Percentiles rank a stretch among this genome's conserved stretches.
Conservation (phyloP, 1,140 invertebrate species). For the Dinothrombium tinctorium region DNA sequence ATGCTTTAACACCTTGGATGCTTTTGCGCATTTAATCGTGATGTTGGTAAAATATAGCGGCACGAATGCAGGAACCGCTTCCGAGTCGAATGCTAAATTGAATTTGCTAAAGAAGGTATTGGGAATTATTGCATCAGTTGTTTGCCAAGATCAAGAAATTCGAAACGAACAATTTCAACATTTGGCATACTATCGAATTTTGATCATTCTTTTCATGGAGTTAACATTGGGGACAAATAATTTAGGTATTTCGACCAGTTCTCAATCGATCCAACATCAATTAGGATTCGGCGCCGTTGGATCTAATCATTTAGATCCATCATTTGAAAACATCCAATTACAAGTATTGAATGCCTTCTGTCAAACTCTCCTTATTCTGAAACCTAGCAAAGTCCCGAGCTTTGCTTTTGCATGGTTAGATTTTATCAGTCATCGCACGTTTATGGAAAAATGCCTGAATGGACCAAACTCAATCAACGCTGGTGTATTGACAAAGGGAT, state of each 20-base stretch:
- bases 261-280: background rate
- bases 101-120: constrained; percentile 86
- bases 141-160: constrained; percentile 80
- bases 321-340: constrained; percentile 72
- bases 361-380: constrained; percentile 68
- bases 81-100: constrained; percentile 75
- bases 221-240: constrained; percentile 32
- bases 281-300: constrained; percentile 1
- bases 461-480: background rate
- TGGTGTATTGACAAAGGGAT: constrained; percentile 18
- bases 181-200: constrained; percentile 85
- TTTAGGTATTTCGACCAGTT: constrained; percentile 6
- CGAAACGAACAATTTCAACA: constrained; percentile 71
- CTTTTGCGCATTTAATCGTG: constrained; percentile 77
- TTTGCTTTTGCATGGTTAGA: constrained; percentile 98
- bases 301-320: constrained; percentile 37
- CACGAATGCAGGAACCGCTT: constrained; percentile 35
- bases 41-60: constrained; percentile 76
- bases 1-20: constrained; percentile 84
- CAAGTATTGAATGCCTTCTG: constrained; percentile 36
- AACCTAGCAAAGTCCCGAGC: constrained; percentile 80
- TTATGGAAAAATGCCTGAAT: constrained; percentile 35
- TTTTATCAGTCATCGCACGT: constrained; percentile 80
- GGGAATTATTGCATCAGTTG: constrained; percentile 77
- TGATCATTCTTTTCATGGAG: constrained; percentile 91